Base-by-base conservation (phyloP, 1,140 invertebrate genomes). In the Ceratina japonica region DNA sequence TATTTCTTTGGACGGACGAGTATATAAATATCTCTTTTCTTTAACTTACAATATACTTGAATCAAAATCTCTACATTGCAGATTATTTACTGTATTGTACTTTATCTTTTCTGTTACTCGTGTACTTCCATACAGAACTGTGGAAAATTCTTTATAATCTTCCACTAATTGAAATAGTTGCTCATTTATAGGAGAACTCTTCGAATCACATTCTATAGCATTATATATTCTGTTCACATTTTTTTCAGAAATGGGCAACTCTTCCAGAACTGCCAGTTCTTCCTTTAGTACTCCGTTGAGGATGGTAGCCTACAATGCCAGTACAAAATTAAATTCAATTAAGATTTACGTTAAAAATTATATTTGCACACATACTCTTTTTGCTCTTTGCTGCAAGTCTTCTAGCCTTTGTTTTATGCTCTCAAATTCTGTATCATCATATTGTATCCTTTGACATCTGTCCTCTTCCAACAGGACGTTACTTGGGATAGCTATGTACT, bases 381-480 rank as follows among this genome's bases (percentile, higher is more conserved):
- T 89, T 2, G 87, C 82, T 87, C 79, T 79, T 52, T 78, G 69
- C 51, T 90, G 90, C 4, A 91, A 63, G 58, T 86, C 52, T 61
- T 88, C 58, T n/a, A 91, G 59, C 20, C 75, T 84, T 7, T 63
- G 59, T 18, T 87, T 71, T 8, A 89, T 76, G 20, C 65, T 56
- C 27, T 82, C 49, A 58, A 84, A 86, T 70, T 91, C 89, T 56
- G 80, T 54, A 8, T 88, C 78, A 3, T 79, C 88, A 15, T 89
- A 91, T 68, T 90, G 90, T 56, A 27, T 83, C n/a, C 51, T 76
- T 75, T 91, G 91, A 69, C 58, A 63, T 68, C 84, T 80, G 65
- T 91, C 91, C 49, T 90, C 89, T 1, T 90, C 80, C 10, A 90
- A 71, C 58, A 91, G 70, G 72, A 91, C 72, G 70, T 90, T 86